These are phyloP conservation scores for Mormyrus proboscirostris DNA, from an alignment of 2,797 vertebrate species.

Conservation along the genomic window DNA sequence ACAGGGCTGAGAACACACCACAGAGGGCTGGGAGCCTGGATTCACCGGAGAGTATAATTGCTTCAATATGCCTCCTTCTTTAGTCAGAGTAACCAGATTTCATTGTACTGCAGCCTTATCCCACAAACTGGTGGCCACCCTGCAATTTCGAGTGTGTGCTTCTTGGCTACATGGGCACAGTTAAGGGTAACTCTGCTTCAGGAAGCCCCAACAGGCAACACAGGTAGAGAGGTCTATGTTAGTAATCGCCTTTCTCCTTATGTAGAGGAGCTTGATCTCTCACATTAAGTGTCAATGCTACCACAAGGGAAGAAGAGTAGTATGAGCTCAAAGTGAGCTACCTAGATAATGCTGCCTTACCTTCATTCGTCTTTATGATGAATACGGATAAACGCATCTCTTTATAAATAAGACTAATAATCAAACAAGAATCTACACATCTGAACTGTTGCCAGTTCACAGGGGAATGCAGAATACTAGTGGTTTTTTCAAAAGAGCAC, in stretches of 20 bases:
- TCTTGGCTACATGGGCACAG: background rate
- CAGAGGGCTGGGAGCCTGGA: slow-evolving; percentile 4
- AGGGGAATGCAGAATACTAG: background rate
- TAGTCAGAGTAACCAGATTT: background rate
- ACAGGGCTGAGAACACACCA: background rate
- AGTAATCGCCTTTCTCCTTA: background rate
- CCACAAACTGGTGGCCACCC: slow-evolving; percentile 18
- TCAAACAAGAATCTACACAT: background rate
- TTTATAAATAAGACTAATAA: background rate
- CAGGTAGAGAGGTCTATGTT: background rate
- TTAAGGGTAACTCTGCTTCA: background rate
- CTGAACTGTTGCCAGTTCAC: background rate
- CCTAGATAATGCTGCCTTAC: background rate
- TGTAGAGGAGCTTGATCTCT: background rate
- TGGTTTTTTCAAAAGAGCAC: background rate
- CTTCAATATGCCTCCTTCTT: slow-evolving; percentile 22
- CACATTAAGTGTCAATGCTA: background rate
- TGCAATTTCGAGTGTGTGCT: slow-evolving; percentile 23
- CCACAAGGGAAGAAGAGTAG: background rate
- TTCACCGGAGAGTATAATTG: slow-evolving; percentile 5
- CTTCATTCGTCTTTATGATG: slow-evolving; percentile 4
- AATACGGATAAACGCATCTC: slow-evolving; percentile 10
- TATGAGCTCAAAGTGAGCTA: background rate
- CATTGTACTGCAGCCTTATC: slow-evolving; percentile 6
- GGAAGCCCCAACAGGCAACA: background rate